Conservation (phyloP, 2,888 invertebrate species). For the Netelia virgata region DNA sequence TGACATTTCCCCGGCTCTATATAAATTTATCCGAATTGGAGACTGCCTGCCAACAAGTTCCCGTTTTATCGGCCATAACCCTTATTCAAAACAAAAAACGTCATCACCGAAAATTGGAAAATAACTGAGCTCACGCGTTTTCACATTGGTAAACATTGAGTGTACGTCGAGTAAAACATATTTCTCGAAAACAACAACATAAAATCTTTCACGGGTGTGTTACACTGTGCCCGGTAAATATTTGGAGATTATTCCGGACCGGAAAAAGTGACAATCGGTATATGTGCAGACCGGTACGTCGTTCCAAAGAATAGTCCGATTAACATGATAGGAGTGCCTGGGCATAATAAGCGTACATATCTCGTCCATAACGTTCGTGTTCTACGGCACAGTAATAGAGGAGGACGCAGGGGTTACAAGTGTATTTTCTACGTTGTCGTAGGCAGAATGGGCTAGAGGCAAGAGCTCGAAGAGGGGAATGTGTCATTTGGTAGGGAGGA, state of each 20-base stretch:
- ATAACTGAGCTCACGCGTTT: too few species aligned
- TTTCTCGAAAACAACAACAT: too few species aligned
- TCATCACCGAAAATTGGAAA: too few species aligned
- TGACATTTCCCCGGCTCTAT: too few species aligned
- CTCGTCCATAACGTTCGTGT: slow-evolving; percentile 22
- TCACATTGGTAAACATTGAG: too few species aligned
- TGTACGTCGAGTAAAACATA: too few species aligned
- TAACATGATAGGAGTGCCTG: slow-evolving; percentile 18
- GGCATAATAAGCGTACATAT: slow-evolving; percentile 34
- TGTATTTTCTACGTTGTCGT: slow-evolving; percentile 35
- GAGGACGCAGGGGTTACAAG: neutral
- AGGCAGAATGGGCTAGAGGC: neutral
- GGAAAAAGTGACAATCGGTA: neutral
- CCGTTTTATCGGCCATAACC: too few species aligned
- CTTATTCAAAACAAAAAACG: too few species aligned
- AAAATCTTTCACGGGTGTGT: too few species aligned
- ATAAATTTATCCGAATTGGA: too few species aligned
- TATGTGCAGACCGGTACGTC: neutral
- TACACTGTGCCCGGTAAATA: too few species aligned
- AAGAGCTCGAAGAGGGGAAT: slow-evolving; percentile 11
- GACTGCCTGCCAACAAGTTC: too few species aligned
- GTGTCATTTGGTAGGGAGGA: neutral
- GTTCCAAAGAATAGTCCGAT: neutral
- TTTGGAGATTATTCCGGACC: neutral
- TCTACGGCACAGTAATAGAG: slow-evolving; percentile 7